Conservation (phyloP, 2,888 invertebrate genomes). For the Lycophotia porphyrea region DNA sequence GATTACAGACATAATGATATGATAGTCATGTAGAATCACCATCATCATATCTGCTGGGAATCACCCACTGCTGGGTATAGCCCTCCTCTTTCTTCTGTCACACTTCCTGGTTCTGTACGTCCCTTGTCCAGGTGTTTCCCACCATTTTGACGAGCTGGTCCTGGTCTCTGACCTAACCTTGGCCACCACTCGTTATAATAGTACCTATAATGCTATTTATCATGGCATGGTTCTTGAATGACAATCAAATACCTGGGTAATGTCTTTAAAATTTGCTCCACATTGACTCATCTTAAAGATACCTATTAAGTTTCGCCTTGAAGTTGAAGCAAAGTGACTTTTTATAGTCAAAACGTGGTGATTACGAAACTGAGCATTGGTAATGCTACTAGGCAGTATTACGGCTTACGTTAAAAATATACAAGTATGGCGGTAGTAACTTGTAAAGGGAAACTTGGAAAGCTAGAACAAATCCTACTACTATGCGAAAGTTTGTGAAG, state of each 20-base stretch:
- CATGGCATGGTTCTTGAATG: not conserved
- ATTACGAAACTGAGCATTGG: constrained; percentile 2
- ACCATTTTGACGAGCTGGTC: too few species aligned
- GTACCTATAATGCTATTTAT: not conserved
- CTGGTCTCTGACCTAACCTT: too few species aligned
- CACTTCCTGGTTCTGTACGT: not conserved
- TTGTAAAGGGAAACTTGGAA: not conserved
- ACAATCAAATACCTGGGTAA: not conserved
- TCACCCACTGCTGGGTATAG: not conserved
- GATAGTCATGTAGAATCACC: not conserved
- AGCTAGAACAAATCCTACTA: not conserved
- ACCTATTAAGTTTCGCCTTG: constrained; percentile 35
- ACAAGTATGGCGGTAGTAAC: not conserved
- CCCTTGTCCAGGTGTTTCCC: not conserved
- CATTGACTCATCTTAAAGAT: not conserved
- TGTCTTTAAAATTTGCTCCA: constrained; percentile 4
- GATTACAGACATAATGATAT: not conserved
- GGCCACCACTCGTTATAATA: too few species aligned
- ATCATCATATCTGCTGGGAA: not conserved
- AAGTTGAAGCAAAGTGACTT: constrained; percentile 40
- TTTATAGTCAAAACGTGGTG: constrained; percentile 39
- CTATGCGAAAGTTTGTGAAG: not conserved
- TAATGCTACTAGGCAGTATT: constrained; percentile 21
- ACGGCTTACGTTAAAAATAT: not conserved
- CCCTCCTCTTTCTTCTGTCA: not conserved